A percentile compares a stretch with the other conserved stretches of the same genome.
Evolutionary conservation across 1,140 invertebrate species (phyloP).

Genomic region (Leptopilina boulardi): DNA sequence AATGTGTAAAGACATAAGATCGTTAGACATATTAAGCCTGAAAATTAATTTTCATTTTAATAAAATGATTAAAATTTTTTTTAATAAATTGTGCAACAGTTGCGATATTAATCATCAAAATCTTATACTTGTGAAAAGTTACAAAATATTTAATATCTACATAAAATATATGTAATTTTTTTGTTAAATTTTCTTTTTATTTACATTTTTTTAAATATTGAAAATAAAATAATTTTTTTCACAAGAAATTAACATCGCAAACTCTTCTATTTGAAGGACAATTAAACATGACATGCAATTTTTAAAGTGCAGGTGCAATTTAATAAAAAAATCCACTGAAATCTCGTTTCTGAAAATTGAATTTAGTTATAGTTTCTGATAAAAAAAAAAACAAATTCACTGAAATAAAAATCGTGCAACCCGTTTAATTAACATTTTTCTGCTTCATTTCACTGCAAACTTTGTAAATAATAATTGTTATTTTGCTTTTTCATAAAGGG

Average conservation of each 20-base stretch:
- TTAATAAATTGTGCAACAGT: neutral
- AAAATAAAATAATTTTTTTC: neutral
- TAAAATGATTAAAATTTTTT: too few species aligned
- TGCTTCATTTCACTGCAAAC: neutral
- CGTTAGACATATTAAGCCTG: conserved; percentile 88
- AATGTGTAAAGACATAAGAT: conserved; percentile 89
- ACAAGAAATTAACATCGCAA: conserved; percentile 4
- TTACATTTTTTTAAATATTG: neutral
- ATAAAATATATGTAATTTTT: too few species aligned
- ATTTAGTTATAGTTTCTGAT: neutral
- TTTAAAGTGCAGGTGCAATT: conserved; percentile 15
- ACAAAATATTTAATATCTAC: too few species aligned
- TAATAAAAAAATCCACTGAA: conserved; percentile 1
- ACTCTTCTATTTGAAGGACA: neutral
- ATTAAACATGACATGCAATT: conserved; percentile 3
- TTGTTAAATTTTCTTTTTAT: neutral
- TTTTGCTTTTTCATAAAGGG: too few species aligned
- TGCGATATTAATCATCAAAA: conserved; percentile 20
- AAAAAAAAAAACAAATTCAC: neutral
- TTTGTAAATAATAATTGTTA: too few species aligned
- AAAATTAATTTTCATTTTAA: conserved; percentile 47
- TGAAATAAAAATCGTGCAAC: neutral
- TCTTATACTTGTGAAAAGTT: too few species aligned
- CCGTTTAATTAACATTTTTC: neutral
- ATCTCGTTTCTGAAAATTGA: neutral